These are phyloP conservation scores for Lamproptera curius DNA, from an alignment of 2,888 invertebrate species.

Conservation along the genomic window DNA sequence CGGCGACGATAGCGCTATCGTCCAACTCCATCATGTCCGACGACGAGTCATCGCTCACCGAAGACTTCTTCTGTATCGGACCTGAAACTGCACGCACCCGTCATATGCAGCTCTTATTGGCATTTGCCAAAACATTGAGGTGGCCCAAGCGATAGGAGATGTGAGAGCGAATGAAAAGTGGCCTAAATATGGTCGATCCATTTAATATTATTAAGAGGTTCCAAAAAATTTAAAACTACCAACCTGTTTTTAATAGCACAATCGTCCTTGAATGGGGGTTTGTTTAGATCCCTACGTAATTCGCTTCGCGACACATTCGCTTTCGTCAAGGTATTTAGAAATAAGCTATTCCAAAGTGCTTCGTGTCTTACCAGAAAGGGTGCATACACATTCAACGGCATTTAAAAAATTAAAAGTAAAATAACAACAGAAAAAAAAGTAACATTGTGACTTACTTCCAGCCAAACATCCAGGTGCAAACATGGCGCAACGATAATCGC, in stretches of 20 bases:
- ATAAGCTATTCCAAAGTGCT: background rate
- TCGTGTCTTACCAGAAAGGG: slow-evolving; percentile 3
- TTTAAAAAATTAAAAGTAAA: slow-evolving; percentile 1
- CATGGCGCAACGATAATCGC: slow-evolving; percentile 7
- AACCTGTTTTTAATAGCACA: too few relatives aligned
- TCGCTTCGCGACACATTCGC: slow-evolving; percentile 14
- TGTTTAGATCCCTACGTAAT: background rate
- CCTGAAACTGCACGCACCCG: slow-evolving; percentile 76
- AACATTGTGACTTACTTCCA: slow-evolving; percentile 23
- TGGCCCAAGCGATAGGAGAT: slow-evolving; percentile 2
- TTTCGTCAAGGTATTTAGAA: slow-evolving; percentile 11
- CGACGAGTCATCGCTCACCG: slow-evolving; percentile 89
- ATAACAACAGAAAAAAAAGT: slow-evolving; percentile 12
- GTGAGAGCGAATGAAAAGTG: slow-evolving; percentile 8
- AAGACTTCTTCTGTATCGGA: slow-evolving; percentile 93
- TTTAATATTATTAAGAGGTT: too few relatives aligned
- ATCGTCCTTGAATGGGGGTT: too few relatives aligned
- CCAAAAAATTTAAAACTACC: too few relatives aligned
- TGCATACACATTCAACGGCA: slow-evolving; percentile 11
- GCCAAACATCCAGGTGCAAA: slow-evolving; percentile 19
- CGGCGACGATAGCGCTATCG: slow-evolving; percentile 86
- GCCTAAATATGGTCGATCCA: too few relatives aligned
- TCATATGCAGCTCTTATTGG: slow-evolving; percentile 13
- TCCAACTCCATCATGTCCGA: slow-evolving; percentile 96
- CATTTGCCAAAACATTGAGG: background rate